Percentiles rank a stretch among this genome's conserved stretches.
Evolutionary conservation across 2,797 vertebrate genomes (phyloP).

Genomic region (Karalla daura): DNA sequence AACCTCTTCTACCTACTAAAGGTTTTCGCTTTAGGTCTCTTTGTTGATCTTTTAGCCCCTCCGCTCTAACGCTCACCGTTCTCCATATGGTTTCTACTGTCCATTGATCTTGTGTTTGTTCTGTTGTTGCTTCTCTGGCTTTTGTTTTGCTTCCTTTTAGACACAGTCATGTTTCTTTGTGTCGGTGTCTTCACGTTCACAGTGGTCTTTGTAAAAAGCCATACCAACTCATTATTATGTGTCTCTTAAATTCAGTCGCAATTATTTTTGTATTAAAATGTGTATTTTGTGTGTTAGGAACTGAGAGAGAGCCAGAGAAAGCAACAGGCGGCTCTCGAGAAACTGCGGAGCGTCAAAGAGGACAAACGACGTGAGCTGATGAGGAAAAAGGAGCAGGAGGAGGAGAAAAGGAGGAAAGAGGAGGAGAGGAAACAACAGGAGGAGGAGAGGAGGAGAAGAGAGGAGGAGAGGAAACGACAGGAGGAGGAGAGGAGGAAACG

Average conservation of each 20-base stretch:
- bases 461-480: slow-evolving; percentile 62
- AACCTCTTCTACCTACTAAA: slow-evolving; percentile 99
- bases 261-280: not conserved
- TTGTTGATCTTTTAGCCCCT: slow-evolving; percentile 50
- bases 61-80: not conserved
- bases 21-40: slow-evolving; percentile 79
- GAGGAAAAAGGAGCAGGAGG: slow-evolving; percentile 84
- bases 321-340: slow-evolving; percentile 91
- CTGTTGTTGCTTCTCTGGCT: slow-evolving; percentile 1
- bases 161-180: not conserved
- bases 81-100: not conserved
- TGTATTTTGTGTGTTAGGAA: slow-evolving; percentile 81
- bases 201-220: not conserved
- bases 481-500: slow-evolving; percentile 54
- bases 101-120: not conserved
- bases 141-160: not conserved
- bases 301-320: slow-evolving; percentile 90
- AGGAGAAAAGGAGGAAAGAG: slow-evolving; percentile 72
- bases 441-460: slow-evolving; percentile 51
- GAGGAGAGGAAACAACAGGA: slow-evolving; percentile 56
- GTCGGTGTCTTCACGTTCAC: not conserved
- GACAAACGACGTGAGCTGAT: slow-evolving; percentile 90
- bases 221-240: not conserved
- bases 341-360: slow-evolving; percentile 89
- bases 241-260: not conserved